Evolutionary conservation across 2,113 vertebrate species (phyloP).

Genomic region (Antigone vipio): DNA sequence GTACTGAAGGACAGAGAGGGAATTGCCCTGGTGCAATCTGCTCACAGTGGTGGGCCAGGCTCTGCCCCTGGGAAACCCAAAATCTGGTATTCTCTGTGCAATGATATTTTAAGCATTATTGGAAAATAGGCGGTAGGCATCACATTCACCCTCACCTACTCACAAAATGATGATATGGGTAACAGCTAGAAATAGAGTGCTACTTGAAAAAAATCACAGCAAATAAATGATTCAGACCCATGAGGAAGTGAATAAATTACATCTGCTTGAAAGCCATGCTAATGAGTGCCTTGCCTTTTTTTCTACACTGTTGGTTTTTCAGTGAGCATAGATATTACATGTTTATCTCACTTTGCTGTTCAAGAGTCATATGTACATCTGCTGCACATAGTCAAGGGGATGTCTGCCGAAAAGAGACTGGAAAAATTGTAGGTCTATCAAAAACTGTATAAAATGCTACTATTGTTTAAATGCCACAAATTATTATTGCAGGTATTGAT

Average conservation of each 20-base stretch:
- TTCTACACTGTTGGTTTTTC: neutral
- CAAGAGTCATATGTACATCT: neutral
- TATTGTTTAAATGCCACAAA: neutral
- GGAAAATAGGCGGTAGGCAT: neutral
- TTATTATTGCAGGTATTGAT: neutral
- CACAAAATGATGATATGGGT: neutral
- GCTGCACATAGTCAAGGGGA: neutral
- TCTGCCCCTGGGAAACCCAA: neutral
- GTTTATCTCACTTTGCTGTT: neutral
- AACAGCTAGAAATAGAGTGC: neutral
- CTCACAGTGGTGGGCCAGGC: neutral
- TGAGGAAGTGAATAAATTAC: neutral
- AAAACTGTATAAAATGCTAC: neutral
- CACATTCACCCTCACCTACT: neutral
- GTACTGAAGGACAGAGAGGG: rapidly evolving
- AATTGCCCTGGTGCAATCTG: neutral
- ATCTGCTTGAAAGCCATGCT: neutral
- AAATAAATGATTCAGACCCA: neutral
- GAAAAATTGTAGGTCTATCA: neutral
- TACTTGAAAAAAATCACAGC: neutral
- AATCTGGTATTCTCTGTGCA: neutral
- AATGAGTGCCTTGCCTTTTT: neutral
- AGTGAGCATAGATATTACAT: neutral
- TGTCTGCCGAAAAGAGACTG: neutral
- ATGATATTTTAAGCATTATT: neutral